Evolutionary conservation across 2,113 vertebrate species (phyloP), one percentile per base, ranked within the genome.

Genomic region (Illadopsis cleaveri): DNA sequence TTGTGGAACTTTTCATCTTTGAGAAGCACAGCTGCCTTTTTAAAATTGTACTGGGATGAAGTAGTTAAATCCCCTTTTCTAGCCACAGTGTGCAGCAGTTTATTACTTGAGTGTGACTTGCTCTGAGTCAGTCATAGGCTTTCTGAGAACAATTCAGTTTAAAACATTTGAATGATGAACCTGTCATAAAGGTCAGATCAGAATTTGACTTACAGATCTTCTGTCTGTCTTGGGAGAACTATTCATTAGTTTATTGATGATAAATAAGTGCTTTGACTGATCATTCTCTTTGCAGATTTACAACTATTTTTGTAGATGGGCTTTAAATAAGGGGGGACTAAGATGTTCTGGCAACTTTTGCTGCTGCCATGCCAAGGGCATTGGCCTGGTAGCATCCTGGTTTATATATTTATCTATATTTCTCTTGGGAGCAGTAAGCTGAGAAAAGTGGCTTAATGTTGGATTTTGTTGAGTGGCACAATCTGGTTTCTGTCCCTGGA

Each of bases 161-260:
- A 80, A 86, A 76, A 54, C 3, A 11, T 83, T 80, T 83, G 58
- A 81, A 60, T 42, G 9, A 77, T 69, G 33, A 84, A 84, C 16
- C 33, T 68, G 30, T 76, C 35, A 38, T 68, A 80, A 83, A 80
- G 12, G 11, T 33, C 0, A 0, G 21, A 57, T 82, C 0, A 1
- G 13, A 35, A 68, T 82, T 83, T 76, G 38, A 86, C 38, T 84
- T 58, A 72, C 38, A 69, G 54, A 38, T 81, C 27, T 75, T 91
- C 60, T 56, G 5, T 78, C 37, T 79, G 42, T 82, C 56, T 57
- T 86, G 51, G 19, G 75, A 60, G 70, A 53, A 42, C 21, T 69
- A 12, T 64, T 85, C 31, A 75, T 89, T 82, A 79, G 5, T 81
- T 64, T 58, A 38, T 23, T 61, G 73, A 38, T 47, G 12, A 61